Evolutionary conservation across 2,888 invertebrate species (phyloP).

Genomic region (Ochropleura leucogaster): DNA sequence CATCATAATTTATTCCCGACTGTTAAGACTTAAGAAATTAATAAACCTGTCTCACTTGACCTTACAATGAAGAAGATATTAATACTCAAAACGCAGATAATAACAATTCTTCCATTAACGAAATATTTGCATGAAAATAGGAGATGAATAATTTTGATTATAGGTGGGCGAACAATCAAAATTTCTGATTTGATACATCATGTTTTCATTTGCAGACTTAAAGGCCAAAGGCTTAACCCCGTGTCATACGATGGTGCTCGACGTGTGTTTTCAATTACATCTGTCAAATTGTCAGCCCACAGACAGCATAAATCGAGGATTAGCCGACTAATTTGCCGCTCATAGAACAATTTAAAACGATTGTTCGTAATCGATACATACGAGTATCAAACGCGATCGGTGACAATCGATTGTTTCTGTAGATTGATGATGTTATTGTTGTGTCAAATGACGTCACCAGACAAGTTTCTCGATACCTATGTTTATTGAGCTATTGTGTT

Average conservation of each 20-base stretch:
- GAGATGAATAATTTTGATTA: slow-evolving; percentile 36
- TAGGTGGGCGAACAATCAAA: slow-evolving; percentile 58
- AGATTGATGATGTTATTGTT: slow-evolving; percentile 64
- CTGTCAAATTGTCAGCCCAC: slow-evolving; percentile 61
- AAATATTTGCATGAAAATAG: slow-evolving; percentile 36
- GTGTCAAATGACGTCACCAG: slow-evolving; percentile 55
- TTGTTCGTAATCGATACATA: slow-evolving; percentile 62
- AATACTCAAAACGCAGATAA: slow-evolving; percentile 4
- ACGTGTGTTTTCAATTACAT: slow-evolving; percentile 62
- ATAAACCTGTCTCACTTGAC: slow-evolving; percentile 49
- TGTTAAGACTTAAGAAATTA: slow-evolving; percentile 32
- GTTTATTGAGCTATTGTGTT: slow-evolving; percentile 53
- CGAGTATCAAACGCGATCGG: slow-evolving; percentile 62
- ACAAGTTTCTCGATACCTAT: slow-evolving; percentile 54
- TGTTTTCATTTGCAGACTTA: slow-evolving; percentile 39
- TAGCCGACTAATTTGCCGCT: slow-evolving; percentile 62
- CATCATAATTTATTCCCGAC: slow-evolving; percentile 51
- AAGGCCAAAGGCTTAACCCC: slow-evolving; percentile 46
- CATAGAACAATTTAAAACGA: slow-evolving; percentile 58
- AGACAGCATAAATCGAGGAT: slow-evolving; percentile 58
- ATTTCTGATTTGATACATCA: slow-evolving; percentile 49
- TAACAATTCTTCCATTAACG: slow-evolving; percentile 19
- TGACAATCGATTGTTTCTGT: slow-evolving; percentile 66
- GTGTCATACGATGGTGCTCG: slow-evolving; percentile 13
- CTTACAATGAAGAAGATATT: slow-evolving; percentile 24